phyloP scores from a whole-genome alignment of 1,140 invertebrate species.

The Steinernema feltiae region DNA sequence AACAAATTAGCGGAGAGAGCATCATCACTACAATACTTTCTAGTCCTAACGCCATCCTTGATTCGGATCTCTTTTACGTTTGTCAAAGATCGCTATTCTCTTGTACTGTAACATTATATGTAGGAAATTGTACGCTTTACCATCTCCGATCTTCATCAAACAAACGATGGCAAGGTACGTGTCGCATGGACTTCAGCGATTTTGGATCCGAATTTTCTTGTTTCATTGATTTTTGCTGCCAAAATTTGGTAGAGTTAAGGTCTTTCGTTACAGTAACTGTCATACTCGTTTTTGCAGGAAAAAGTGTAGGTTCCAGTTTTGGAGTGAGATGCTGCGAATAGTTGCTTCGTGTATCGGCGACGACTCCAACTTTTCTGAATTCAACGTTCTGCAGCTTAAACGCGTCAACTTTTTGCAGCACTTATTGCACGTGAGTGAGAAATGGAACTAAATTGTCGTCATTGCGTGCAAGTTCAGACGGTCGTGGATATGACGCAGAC shows the following conservation, averaged over 20 bases:
- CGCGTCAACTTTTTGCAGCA: slow-evolving; percentile 22
- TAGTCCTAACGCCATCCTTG: neutral
- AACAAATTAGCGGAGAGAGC: slow-evolving; percentile 15
- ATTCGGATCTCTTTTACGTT: slow-evolving; percentile 3
- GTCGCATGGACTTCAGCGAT: neutral
- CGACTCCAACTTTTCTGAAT: neutral
- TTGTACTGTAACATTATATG: slow-evolving; percentile 16
- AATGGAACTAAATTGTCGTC: neutral
- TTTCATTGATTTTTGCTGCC: neutral
- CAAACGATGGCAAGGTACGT: neutral
- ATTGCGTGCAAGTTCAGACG: slow-evolving; percentile 16
- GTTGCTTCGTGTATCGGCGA: neutral
- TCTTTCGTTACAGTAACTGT: neutral
- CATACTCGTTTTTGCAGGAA: slow-evolving; percentile 9
- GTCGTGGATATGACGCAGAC: slow-evolving; percentile 25
- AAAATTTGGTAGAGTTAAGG: neutral
- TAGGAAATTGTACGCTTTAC: slow-evolving; percentile 4
- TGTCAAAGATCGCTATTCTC: slow-evolving; percentile 3
- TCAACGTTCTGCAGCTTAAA: slow-evolving; percentile 20
- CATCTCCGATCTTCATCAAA: neutral
- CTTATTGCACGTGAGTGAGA: slow-evolving; percentile 18
- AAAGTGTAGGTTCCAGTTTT: neutral
- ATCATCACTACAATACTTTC: slow-evolving; percentile 9
- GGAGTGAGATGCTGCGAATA: neutral
- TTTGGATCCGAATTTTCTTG: slow-evolving; percentile 12